Evolutionary conservation across 2,888 invertebrate species (phyloP).

Genomic region (Mantis religiosa): DNA sequence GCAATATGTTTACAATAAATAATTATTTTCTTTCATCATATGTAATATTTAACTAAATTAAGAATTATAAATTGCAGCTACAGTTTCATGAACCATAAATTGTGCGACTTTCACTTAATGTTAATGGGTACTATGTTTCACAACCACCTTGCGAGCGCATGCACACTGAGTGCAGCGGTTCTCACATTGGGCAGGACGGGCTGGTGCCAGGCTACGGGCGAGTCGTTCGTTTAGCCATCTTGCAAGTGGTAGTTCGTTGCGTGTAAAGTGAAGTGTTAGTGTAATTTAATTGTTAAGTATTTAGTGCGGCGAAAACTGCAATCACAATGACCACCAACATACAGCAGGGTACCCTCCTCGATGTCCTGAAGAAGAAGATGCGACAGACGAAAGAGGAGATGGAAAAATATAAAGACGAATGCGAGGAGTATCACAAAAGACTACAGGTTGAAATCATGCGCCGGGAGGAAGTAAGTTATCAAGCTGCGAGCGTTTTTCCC

Average conservation of each 20-base stretch:
- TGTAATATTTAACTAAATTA: not conserved
- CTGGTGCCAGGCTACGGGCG: conserved; percentile 36
- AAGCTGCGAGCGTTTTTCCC: not conserved
- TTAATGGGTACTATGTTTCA: not conserved
- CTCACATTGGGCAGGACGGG: conserved; percentile 10
- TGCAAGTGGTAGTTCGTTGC: conserved; percentile 21
- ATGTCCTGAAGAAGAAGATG: conserved; percentile 99
- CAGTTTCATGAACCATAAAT: not conserved
- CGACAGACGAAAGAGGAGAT: conserved; percentile 97
- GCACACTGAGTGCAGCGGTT: conserved; percentile 21
- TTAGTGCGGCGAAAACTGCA: conserved; percentile 16
- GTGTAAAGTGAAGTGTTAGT: conserved; percentile 24
- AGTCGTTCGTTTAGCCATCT: conserved; percentile 31
- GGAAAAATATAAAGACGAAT: conserved; percentile 97
- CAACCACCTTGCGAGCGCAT: conserved; percentile 45
- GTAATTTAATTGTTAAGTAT: not conserved
- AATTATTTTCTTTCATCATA: not conserved
- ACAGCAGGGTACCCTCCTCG: conserved; percentile 89
- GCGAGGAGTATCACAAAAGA: conserved; percentile 92
- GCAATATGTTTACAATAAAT: not conserved
- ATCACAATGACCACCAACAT: conserved; percentile 78
- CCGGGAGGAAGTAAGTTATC: conserved; percentile 90
- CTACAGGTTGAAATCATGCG: conserved; percentile 93
- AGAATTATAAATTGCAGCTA: not conserved
- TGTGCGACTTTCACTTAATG: not conserved